These are phyloP conservation scores for Alviniconcha strummeri DNA, from an alignment of 2,888 invertebrate genomes.

Conservation along the genomic window DNA sequence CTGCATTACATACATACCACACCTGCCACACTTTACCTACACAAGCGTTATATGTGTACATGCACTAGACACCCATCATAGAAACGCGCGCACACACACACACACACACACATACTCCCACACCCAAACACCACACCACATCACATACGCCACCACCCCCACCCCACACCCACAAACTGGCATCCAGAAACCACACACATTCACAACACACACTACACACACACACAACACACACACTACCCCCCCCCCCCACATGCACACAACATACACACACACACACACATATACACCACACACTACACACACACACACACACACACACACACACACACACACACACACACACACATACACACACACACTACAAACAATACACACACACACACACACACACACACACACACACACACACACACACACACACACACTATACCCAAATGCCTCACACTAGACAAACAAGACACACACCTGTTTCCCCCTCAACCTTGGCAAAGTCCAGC, in stretches of 20 bases:
- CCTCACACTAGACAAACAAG: neutral
- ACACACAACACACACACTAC: neutral
- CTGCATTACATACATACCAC: too few relatives aligned
- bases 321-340: neutral
- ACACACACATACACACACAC: neutral
- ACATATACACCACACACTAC: neutral
- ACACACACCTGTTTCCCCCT: slow-evolving; percentile 9
- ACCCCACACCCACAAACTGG: neutral
- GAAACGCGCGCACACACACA: neutral
- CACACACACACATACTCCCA: neutral
- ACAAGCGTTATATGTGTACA: too few relatives aligned
- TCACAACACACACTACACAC: too few relatives aligned
- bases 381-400: too few relatives aligned
- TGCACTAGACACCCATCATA: neutral
- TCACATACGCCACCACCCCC: neutral
- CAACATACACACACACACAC: neutral
- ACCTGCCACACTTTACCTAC: too few relatives aligned
- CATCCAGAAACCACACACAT: too few relatives aligned
- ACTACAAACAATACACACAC: neutral
- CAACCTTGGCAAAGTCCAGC: slow-evolving; percentile 57
- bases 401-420: neutral
- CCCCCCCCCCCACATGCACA: too few relatives aligned
- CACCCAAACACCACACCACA: neutral
- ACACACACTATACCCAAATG: neutral
- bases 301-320: neutral